Conservation (phyloP, 2,888 invertebrate species). For the Agriopis marginaria region DNA sequence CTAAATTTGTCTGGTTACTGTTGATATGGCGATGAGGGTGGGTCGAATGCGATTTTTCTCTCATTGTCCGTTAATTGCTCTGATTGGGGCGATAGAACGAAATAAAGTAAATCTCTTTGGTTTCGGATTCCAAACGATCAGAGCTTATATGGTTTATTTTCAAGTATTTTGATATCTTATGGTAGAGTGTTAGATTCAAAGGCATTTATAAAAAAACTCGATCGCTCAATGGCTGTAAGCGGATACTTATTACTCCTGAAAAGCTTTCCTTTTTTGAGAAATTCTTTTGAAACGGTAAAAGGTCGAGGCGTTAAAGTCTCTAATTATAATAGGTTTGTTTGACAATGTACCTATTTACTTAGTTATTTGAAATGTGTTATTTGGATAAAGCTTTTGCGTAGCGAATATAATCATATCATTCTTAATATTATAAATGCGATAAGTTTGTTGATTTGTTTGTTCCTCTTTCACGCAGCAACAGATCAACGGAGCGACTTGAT, state of each 20-base stretch:
- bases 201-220: conserved; percentile 14
- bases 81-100: conserved; percentile 76
- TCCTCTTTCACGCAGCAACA: too few relatives aligned
- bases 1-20: neutral
- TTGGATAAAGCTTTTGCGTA: too few relatives aligned
- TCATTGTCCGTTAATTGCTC: conserved; percentile 76
- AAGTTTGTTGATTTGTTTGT: too few relatives aligned
- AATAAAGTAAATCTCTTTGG: conserved; percentile 67
- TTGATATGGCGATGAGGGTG: conserved; percentile 48
- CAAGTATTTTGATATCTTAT: conserved; percentile 21
- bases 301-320: conserved; percentile 10
- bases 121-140: conserved; percentile 60
- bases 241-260: conserved; percentile 20
- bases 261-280: conserved; percentile 9
- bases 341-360: neutral
- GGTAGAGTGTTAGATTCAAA: conserved; percentile 20
- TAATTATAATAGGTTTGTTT: neutral
- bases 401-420: too few relatives aligned
- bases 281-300: conserved; percentile 16
- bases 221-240: conserved; percentile 19
- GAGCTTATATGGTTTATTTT: conserved; percentile 27
- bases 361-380: neutral
- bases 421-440: too few relatives aligned
- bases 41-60: conserved; percentile 62
- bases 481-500: too few relatives aligned